Evolutionary conservation across 1,140 invertebrate genomes (phyloP).

Genomic region (Bombus impatiens): DNA sequence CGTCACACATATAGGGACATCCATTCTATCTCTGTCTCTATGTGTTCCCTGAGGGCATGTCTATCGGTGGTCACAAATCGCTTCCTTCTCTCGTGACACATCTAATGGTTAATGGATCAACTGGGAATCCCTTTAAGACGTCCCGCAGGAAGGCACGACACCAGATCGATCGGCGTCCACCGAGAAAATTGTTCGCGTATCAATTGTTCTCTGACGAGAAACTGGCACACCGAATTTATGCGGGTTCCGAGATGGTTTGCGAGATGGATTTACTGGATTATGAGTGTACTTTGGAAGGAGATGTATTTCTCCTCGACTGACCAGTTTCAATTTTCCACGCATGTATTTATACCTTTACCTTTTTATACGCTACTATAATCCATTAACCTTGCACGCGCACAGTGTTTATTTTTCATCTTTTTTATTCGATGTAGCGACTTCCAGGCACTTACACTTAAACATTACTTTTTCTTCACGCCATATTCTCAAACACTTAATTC

Average conservation of each 20-base stretch:
- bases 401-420: no score
- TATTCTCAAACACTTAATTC: no score
- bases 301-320: background rate
- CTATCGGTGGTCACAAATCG: slow-evolving; percentile 34
- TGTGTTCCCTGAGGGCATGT: slow-evolving; percentile 31
- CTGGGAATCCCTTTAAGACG: slow-evolving; percentile 23
- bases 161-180: background rate
- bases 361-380: no score
- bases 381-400: no score
- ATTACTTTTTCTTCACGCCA: no score
- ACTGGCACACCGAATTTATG: background rate
- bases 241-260: background rate
- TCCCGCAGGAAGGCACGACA: background rate
- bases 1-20: background rate
- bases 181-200: slow-evolving; percentile 22
- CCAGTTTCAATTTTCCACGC: no score
- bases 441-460: no score
- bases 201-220: slow-evolving; percentile 22
- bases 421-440: no score
- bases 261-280: background rate
- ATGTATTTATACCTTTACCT: no score
- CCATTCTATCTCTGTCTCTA: background rate
- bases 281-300: background rate
- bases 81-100: slow-evolving; percentile 28
- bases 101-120: slow-evolving; percentile 55